These are phyloP conservation scores for Sardinella longiceps DNA, from an alignment of 2,797 vertebrate genomes.

Conservation along the genomic window DNA sequence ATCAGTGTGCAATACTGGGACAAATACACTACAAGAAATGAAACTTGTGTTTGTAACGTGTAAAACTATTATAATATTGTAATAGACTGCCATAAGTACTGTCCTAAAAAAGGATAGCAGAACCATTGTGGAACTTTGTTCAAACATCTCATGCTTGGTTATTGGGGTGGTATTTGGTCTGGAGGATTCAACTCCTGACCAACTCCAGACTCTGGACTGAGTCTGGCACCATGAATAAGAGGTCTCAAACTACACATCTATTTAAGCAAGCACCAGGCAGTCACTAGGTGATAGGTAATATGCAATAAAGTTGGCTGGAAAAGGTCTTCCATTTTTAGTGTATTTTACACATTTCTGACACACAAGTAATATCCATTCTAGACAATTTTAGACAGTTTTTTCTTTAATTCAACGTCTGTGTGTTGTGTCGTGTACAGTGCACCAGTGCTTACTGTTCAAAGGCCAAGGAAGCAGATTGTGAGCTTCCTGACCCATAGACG, in stretches of 20 bases:
- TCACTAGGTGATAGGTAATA: not conserved
- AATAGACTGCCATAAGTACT: not conserved
- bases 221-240: not conserved
- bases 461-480: not conserved
- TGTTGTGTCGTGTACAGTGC: not conserved
- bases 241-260: slow-evolving; percentile 4
- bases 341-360: not conserved
- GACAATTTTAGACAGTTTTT: not conserved
- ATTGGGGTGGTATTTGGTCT: not conserved
- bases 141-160: not conserved
- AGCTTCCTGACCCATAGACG: not conserved
- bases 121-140: not conserved
- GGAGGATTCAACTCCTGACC: not conserved
- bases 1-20: not conserved
- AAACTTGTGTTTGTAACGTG: not conserved
- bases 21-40: not conserved
- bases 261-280: not conserved
- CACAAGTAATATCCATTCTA: too few species aligned
- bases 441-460: not conserved
- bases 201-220: too few species aligned
- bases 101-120: not conserved
- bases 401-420: not conserved
- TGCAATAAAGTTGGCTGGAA: not conserved
- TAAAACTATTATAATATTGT: not conserved
- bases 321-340: not conserved